These are phyloP conservation scores for Glyptemys insculpta DNA, from an alignment of 2,797 vertebrate species.

Conservation along the genomic window DNA sequence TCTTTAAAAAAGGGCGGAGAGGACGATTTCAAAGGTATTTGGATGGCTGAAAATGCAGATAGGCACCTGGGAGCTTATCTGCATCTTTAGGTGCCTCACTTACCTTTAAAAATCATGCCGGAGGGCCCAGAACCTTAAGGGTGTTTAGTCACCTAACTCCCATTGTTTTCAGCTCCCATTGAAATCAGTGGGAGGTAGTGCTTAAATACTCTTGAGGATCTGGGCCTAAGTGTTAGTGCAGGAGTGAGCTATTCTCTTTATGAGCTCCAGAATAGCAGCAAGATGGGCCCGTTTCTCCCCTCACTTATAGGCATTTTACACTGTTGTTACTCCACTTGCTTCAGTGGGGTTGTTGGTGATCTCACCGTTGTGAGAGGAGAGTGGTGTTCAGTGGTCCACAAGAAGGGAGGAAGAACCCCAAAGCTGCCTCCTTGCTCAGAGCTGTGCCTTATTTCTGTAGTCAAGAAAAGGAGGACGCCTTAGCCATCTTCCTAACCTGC, in stretches of 20 bases:
- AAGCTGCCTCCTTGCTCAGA: rapidly evolving
- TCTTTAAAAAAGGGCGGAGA: not conserved
- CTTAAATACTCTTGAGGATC: too few species aligned
- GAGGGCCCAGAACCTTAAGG: too few species aligned
- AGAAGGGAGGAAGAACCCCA: rapidly evolving
- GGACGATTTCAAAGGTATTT: not conserved
- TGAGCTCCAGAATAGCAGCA: not conserved
- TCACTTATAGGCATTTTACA: not conserved
- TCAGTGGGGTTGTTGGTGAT: not conserved
- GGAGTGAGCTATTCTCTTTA: too few species aligned
- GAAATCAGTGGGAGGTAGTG: too few species aligned
- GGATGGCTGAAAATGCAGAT: not conserved
- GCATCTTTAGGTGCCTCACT: not conserved
- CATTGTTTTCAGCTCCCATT: too few species aligned
- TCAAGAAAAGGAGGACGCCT: rapidly evolving
- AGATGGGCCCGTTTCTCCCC: not conserved
- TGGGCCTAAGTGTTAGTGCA: too few species aligned
- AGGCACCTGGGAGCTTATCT: not conserved
- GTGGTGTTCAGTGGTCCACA: not conserved
- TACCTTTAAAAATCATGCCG: too few species aligned
- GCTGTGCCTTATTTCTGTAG: not conserved
- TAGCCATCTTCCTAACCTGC: not conserved
- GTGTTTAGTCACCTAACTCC: too few species aligned
- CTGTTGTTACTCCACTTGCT: not conserved
- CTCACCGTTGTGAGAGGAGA: rapidly evolving